Base-by-base conservation (phyloP, 2,113 vertebrate genomes). In the Cebus imitator region DNA sequence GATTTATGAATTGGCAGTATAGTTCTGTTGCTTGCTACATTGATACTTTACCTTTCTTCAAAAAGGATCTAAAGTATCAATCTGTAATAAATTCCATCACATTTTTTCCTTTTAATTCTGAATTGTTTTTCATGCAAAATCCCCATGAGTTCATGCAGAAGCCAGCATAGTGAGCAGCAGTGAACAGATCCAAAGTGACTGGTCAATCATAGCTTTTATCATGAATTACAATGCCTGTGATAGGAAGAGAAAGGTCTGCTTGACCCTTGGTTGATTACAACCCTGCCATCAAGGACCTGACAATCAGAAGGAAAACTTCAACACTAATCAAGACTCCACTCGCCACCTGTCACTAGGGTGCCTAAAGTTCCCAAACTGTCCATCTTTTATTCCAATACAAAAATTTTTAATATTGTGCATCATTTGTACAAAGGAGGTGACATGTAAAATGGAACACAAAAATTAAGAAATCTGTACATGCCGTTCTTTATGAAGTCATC, bases 91-190 rank as follows among this genome's bases (percentile, higher is more conserved):
- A 68, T 91, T 73, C 61, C 75, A 87, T 57, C 45, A 37, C 87
- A 25, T 87, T 30, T 92, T 94, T 91, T 93, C 57, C 37, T 92
- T 93, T 95, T 92, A 66, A 94, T 87, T 86, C 40, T 90, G 30
- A 76, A 86, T 27, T 35, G 16, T 40, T 90, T 82, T 91, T 84
- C 84, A 90, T 70, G 61, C 30, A 96, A 48, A 76, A 55, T 50
- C n/a, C 45, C 30, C 64, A 85, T 40, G 76, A 76, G 57, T 76
- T 64, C 72, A 84, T 40, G 40, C 35, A 81, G 64, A 95, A 92
- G 70, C 32, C 87, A 86, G 25, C 23, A 21, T 48, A 45, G 12
- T 48, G 11, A 94, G 40, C n/a, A 90, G 84, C 48, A 64, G 10
- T 68, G 30, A 12, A 75, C n/a, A 37, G 6, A 18, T 68, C 37